Evolutionary conservation across 2,888 invertebrate genomes (phyloP).

Genomic region (Philonicus albiceps): DNA sequence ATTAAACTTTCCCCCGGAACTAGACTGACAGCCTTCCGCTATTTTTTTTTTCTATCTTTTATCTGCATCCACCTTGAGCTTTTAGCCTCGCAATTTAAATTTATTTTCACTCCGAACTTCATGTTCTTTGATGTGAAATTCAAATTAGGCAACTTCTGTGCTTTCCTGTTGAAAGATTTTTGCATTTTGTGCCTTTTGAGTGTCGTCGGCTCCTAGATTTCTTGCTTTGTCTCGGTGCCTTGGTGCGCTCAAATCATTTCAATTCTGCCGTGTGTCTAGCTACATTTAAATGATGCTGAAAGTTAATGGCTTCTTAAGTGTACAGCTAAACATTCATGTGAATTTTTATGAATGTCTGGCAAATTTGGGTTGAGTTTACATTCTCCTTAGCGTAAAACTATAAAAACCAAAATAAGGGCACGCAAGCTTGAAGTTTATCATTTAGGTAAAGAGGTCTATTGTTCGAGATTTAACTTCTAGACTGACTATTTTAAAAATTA

Average conservation of each 20-base stretch:
- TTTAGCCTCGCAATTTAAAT: not conserved
- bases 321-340: not conserved
- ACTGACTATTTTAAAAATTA: not conserved
- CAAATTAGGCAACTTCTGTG: conserved; percentile 37
- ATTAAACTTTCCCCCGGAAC: conserved; percentile 20
- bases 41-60: not conserved
- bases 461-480: not conserved
- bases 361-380: not conserved
- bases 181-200: not conserved
- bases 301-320: not conserved
- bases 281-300: not conserved
- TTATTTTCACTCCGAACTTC: conserved; percentile 2
- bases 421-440: not conserved
- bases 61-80: not conserved
- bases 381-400: not conserved
- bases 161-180: not conserved
- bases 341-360: not conserved
- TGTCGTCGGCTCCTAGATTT: not conserved
- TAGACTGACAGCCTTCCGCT: conserved; percentile 8
- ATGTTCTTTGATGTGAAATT: conserved; percentile 45
- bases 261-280: not conserved
- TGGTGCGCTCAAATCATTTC: not conserved
- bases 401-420: not conserved
- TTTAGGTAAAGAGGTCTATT: not conserved
- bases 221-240: not conserved